Conservation (phyloP, 2,797 vertebrate species). For the Cuculus canorus region DNA sequence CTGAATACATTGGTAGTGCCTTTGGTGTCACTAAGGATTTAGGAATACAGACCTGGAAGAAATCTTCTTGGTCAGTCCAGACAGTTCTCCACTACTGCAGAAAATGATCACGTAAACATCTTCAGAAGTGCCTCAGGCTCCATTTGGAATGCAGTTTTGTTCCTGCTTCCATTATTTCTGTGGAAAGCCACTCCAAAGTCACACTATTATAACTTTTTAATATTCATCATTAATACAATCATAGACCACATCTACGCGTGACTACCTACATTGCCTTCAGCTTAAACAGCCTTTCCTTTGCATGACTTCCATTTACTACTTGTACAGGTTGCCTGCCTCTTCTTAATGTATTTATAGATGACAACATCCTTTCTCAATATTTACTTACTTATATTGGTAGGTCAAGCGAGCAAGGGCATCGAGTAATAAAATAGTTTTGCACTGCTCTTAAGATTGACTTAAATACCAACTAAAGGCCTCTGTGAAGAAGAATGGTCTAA, state of each 20-base stretch:
- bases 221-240: not conserved
- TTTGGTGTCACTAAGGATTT: not conserved
- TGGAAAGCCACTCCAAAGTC: not conserved
- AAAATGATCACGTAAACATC: not conserved
- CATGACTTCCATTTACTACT: not conserved
- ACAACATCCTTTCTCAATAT: not conserved
- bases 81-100: not conserved
- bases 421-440: not conserved
- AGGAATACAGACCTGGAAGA: not conserved
- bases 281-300: not conserved
- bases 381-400: not conserved
- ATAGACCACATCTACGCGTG: not conserved
- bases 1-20: not conserved
- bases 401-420: not conserved
- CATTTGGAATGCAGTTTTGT: not conserved
- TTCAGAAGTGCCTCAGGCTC: not conserved
- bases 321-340: not conserved
- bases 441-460: not conserved
- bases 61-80: not conserved
- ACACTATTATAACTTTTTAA: not conserved
- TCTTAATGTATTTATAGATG: not conserved
- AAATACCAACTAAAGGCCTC: not conserved
- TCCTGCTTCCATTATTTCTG: not conserved
- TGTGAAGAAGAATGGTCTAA: not conserved
- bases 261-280: not conserved